A percentile compares a stretch with the other conserved stretches of the same genome.
Evolutionary conservation across 2,113 vertebrate genomes (phyloP).

Genomic region (Odontophorus gujanensis): DNA sequence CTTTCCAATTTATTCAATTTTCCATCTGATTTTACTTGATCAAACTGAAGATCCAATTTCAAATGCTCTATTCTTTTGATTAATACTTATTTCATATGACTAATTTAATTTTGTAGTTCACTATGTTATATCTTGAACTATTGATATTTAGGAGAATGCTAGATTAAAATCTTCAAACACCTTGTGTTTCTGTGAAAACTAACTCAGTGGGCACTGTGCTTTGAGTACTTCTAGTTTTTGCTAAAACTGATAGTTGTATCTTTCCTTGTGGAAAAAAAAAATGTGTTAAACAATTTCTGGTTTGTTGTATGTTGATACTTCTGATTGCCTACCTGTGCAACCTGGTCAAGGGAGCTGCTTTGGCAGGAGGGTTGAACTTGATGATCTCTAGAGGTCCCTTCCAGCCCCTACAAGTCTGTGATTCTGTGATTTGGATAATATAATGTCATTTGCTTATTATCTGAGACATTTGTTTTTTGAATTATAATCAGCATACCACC

Average conservation of each 20-base stretch:
- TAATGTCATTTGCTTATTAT: background rate
- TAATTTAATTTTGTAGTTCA: no score
- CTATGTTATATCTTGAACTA: background rate
- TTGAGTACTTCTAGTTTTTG: background rate
- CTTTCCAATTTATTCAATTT: background rate
- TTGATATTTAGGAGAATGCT: background rate
- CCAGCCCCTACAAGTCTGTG: no score
- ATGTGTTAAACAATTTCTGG: background rate
- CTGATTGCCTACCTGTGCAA: no score
- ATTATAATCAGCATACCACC: background rate
- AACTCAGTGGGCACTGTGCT: background rate
- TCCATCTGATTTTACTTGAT: background rate
- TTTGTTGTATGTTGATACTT: background rate
- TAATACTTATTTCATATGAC: background rate
- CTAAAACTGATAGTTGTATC: rapidly evolving
- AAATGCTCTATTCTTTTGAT: background rate
- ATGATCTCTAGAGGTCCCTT: no score
- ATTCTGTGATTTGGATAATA: background rate
- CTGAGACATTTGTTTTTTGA: background rate
- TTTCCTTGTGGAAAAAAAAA: background rate
- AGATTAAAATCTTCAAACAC: background rate
- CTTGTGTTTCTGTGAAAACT: background rate
- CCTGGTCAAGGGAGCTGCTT: no score
- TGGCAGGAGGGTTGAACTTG: no score
- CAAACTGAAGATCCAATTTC: background rate